Evolutionary conservation across 2,113 vertebrate species (phyloP).

Genomic region (Sebastes schlegelii): DNA sequence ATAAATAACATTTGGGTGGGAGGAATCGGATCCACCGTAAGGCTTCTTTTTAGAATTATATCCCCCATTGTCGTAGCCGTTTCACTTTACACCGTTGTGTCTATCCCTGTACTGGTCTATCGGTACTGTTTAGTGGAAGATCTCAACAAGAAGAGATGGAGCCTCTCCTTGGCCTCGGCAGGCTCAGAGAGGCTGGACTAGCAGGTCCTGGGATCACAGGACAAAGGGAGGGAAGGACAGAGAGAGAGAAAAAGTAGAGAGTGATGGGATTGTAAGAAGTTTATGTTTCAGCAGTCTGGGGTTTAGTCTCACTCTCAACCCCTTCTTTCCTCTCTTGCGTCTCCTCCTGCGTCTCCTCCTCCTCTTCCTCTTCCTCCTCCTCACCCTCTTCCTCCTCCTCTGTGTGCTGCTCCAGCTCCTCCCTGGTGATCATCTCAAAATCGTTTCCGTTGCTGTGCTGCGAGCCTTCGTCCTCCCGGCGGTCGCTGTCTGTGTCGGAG

Average conservation of each 20-base stretch:
- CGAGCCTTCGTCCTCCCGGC: slow-evolving; percentile 94
- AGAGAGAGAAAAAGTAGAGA: slow-evolving; percentile 32
- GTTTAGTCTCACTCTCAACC: slow-evolving; percentile 76
- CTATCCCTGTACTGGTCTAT: slow-evolving; percentile 59
- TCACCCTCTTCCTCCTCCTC: slow-evolving; percentile 92
- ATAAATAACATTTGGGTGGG: slow-evolving; percentile 62
- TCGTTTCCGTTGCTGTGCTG: slow-evolving; percentile 99
- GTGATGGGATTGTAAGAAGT: slow-evolving; percentile 65
- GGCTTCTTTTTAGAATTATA: slow-evolving; percentile 44
- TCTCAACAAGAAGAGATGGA: slow-evolving; percentile 85
- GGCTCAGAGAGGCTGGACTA: slow-evolving; percentile 53
- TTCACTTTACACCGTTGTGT: slow-evolving; percentile 53
- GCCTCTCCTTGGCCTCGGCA: slow-evolving; percentile 63
- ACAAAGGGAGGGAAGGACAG: slow-evolving; percentile 45
- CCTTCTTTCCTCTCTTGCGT: slow-evolving; percentile 73
- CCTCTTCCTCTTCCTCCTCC: slow-evolving; percentile 82
- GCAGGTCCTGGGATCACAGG: slow-evolving; percentile 83
- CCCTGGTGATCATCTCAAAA: slow-evolving; percentile 99
- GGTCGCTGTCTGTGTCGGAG: slow-evolving; percentile 97
- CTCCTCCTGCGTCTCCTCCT: slow-evolving; percentile 67
- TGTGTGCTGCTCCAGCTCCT: slow-evolving; percentile 98
- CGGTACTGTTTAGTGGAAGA: slow-evolving; percentile 75
- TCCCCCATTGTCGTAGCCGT: slow-evolving; percentile 63
- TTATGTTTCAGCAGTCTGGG: slow-evolving; percentile 90
- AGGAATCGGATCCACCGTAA: slow-evolving; percentile 69